Evolutionary conservation across 1,140 invertebrate species (phyloP), one percentile per base, ranked within the genome.

Genomic region (Nasonia longicornis): DNA sequence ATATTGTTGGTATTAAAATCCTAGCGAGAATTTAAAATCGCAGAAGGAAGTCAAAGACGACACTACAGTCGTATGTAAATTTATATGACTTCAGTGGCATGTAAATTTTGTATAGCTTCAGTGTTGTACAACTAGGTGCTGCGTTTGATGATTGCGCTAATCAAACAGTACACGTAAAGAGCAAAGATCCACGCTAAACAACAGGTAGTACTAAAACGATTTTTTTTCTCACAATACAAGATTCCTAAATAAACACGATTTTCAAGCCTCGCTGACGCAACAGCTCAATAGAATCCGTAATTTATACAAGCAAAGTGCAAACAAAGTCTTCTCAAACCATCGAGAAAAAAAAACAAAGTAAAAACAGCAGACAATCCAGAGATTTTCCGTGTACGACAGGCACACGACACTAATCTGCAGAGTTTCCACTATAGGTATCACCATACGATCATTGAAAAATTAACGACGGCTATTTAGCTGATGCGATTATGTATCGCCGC

Each of bases 371-470:
- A 31, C 48, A 63, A 10, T 10, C 42, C 8, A 42, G 42, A 69
- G 8, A 73, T 72, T 79, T 72, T 79, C 70, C 77, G 73, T 77
- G 16, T 77, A 48, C 3, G 20, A 31, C 12, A 10, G 11, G 29
- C 29, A 22, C 26, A 22, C 76, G 76, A 67, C 42, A 70, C 66
- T 69, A 77, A 52, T 70, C 42, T 58, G 20, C 63, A 35, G n/a
- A n/a, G 26, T 77, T 72, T 64, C 3, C 52, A 64, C 31, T 79
- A 64, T 79, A 64, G 70, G 70, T 38, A 22, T 26, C 2, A 29
- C 64, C 2, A 22, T 29, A n/a, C n/a, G 78, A 80, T 66, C 71
- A 71, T 80, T 80, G 78, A 74, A 80, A 79, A 80, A 74, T 79
- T 66, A 74, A 80, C 63, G 78, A 67, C 71, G 35, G n/a, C 35